Percentiles rank a stretch among this genome's conserved stretches.
Conservation (phyloP, 2,113 vertebrate species). For the Electrona antarctica region DNA sequence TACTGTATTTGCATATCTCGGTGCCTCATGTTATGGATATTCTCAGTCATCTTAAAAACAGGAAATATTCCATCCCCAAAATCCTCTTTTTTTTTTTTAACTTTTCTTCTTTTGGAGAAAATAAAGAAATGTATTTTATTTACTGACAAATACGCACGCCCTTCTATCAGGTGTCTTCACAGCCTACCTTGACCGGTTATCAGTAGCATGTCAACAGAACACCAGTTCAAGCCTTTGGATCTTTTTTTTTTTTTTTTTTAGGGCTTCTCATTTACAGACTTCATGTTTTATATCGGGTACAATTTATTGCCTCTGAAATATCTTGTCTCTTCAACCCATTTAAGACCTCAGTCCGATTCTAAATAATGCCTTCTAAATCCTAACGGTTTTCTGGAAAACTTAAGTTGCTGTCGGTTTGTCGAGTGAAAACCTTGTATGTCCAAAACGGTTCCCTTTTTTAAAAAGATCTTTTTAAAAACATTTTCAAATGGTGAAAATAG, state of each 20-base stretch:
- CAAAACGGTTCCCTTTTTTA: no score
- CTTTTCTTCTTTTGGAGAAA: conserved; percentile 3
- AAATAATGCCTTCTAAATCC: no score
- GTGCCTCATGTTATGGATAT: conserved; percentile 40
- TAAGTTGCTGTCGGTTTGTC: no score
- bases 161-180: conserved; percentile 48
- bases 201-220: conserved; percentile 39
- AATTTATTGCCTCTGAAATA: background rate
- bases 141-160: conserved; percentile 32
- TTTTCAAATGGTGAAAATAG: no score
- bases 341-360: no score
- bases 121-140: conserved; percentile 34
- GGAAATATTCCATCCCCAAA: background rate
- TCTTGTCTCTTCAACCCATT: background rate
- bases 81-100: conserved; percentile 13
- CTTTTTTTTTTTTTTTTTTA: conserved; percentile 19
- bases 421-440: no score
- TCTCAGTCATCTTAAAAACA: conserved; percentile 29
- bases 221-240: conserved; percentile 44
- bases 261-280: background rate
- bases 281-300: background rate
- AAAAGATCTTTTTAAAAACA: no score
- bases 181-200: conserved; percentile 51
- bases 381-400: no score
- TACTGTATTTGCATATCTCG: conserved; percentile 9